phyloP scores from a whole-genome alignment of 2,797 vertebrate species.

The Gymnoscopelus microlampas region DNA sequence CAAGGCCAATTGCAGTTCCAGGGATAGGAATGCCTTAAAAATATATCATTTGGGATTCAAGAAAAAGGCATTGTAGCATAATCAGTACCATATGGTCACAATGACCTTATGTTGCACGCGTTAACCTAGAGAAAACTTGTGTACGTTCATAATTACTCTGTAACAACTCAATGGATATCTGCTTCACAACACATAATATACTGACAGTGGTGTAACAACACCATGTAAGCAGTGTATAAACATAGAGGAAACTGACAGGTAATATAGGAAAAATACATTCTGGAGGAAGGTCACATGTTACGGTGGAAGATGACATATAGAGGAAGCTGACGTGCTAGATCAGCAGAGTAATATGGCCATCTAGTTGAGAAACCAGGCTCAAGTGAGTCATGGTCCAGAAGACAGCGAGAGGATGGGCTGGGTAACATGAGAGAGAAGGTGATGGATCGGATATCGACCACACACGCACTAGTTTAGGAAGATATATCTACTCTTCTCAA shows the following conservation, averaged over 20 bases:
- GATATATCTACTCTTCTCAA: conserved; percentile 47
- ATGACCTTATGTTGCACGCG: too few relatives aligned
- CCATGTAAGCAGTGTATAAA: too few relatives aligned
- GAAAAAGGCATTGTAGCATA: background rate
- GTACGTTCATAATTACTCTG: too few relatives aligned
- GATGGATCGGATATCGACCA: conserved; percentile 58
- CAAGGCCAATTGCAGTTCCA: background rate
- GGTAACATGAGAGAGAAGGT: conserved; percentile 54
- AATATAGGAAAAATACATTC: background rate
- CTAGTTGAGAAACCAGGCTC: conserved; percentile 28
- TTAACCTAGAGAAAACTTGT: too few relatives aligned
- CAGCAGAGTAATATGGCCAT: background rate
- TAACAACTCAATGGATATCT: too few relatives aligned
- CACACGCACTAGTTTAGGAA: conserved; percentile 55
- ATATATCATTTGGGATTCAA: too few relatives aligned
- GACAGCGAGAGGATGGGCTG: conserved; percentile 27
- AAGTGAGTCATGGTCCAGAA: conserved; percentile 37
- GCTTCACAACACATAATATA: too few relatives aligned
- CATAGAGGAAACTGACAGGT: too few relatives aligned
- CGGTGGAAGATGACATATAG: too few relatives aligned
- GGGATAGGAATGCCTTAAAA: too few relatives aligned
- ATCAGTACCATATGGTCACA: too few relatives aligned
- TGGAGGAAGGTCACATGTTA: background rate
- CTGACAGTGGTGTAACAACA: too few relatives aligned
- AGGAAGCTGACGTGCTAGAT: background rate